These are phyloP conservation scores for Anser cygnoides DNA, from an alignment of 2,113 vertebrate species.

Conservation along the genomic window DNA sequence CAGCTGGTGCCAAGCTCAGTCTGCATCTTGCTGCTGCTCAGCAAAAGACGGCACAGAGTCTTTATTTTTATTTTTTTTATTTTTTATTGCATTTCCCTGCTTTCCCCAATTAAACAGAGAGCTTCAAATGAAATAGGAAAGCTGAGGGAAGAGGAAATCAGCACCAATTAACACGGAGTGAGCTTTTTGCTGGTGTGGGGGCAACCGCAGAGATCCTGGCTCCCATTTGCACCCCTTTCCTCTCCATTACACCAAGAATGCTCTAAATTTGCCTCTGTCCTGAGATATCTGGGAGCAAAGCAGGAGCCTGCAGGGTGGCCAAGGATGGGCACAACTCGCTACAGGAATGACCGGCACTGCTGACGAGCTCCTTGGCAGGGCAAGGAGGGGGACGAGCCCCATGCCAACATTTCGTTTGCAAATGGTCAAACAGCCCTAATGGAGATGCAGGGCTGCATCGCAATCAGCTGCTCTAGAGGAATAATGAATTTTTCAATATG, in stretches of 20 bases:
- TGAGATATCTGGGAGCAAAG: background rate
- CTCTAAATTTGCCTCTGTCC: background rate
- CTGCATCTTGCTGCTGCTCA: background rate
- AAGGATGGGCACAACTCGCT: background rate
- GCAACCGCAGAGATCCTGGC: background rate
- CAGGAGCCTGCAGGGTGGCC: background rate
- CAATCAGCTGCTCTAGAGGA: conserved; percentile 60
- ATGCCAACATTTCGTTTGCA: background rate
- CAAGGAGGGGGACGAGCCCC: background rate
- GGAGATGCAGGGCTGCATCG: conserved; percentile 41
- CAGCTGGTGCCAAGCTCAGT: background rate
- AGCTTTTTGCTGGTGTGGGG: background rate
- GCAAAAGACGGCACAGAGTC: background rate
- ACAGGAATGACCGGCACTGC: background rate
- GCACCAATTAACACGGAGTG: background rate
- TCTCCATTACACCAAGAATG: background rate
- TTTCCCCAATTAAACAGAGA: background rate
- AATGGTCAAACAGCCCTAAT: conserved; percentile 58
- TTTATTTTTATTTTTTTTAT: too few species aligned
- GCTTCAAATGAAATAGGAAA: background rate
- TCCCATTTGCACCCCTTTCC: background rate
- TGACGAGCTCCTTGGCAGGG: background rate
- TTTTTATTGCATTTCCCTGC: background rate
- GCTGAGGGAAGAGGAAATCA: background rate
- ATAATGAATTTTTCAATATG: conserved; percentile 57